phyloP scores from a whole-genome alignment of 2,888 invertebrate genomes.

The Hyles lineata region DNA sequence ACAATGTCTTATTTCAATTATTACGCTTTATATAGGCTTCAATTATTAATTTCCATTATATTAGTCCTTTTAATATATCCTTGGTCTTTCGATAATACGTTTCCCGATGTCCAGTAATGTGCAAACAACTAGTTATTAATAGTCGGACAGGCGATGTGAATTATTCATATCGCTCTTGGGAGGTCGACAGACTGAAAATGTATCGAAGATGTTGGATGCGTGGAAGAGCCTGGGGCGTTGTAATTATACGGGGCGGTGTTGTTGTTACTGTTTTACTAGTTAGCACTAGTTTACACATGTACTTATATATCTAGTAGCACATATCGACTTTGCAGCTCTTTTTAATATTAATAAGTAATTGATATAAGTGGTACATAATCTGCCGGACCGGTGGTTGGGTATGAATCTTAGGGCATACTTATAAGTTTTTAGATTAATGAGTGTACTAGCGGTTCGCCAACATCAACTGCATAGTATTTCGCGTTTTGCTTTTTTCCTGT shows the following conservation, averaged over 20 bases:
- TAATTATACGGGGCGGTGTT: neutral
- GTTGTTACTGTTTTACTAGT: conserved; percentile 9
- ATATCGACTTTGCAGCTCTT: too few species aligned
- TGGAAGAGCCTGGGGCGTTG: neutral
- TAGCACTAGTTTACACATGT: neutral
- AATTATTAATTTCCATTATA: neutral
- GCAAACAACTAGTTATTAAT: conserved; percentile 45
- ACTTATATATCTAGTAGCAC: too few species aligned
- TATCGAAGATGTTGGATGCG: neutral
- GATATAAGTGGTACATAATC: too few species aligned
- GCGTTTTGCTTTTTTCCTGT: too few species aligned
- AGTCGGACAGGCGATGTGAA: conserved; percentile 3
- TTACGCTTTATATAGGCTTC: too few species aligned
- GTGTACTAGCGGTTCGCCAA: too few species aligned
- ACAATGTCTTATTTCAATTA: too few species aligned
- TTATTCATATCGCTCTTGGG: conserved; percentile 9
- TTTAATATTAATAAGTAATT: too few species aligned
- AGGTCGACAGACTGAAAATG: conserved; percentile 7
- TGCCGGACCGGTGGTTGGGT: too few species aligned
- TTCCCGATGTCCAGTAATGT: conserved; percentile 27
- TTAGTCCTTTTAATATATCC: neutral
- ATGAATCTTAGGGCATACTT: too few species aligned
- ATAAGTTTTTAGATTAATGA: too few species aligned
- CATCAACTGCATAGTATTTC: too few species aligned
- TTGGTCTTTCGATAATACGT: neutral